These are phyloP conservation scores for Syngnathus acus DNA, from an alignment of 2,797 vertebrate genomes.

Conservation along the genomic window DNA sequence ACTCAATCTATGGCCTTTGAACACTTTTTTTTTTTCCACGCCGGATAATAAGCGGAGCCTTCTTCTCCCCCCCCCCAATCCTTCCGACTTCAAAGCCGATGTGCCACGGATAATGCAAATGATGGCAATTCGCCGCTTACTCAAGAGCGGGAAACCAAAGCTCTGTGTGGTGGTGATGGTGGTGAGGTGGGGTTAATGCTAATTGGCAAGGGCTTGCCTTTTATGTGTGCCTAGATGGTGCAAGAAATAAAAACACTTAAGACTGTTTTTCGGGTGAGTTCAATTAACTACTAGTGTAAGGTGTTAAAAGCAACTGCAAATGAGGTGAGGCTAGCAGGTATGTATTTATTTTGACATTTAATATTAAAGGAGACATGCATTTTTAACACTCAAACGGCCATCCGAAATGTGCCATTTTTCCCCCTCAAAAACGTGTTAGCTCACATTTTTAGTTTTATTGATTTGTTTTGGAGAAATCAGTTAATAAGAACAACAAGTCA, in stretches of 20 bases:
- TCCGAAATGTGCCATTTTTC: too few relatives aligned
- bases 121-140: slow-evolving; percentile 75
- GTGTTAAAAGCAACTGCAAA: slow-evolving; percentile 48
- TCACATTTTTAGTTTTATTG: too few relatives aligned
- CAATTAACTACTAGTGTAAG: slow-evolving; percentile 38
- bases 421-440: too few relatives aligned
- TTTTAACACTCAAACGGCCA: too few relatives aligned
- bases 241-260: slow-evolving; percentile 65
- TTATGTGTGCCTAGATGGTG: slow-evolving; percentile 79
- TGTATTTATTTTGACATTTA: background rate
- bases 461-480: too few relatives aligned
- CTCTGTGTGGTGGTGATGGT: slow-evolving; percentile 7
- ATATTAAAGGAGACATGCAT: too few relatives aligned
- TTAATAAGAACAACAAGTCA: too few relatives aligned
- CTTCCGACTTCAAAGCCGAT: slow-evolving; percentile 98
- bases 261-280: slow-evolving; percentile 69
- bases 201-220: slow-evolving; percentile 89
- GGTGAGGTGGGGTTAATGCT: slow-evolving; percentile 74
- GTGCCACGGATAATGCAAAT: slow-evolving; percentile 97
- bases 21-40: slow-evolving; percentile 88
- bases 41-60: slow-evolving; percentile 95
- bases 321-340: too few relatives aligned
- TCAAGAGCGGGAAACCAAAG: slow-evolving; percentile 79
- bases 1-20: slow-evolving; percentile 98
- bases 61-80: slow-evolving; percentile 87